Evolutionary conservation across 2,797 vertebrate genomes (phyloP), one percentile per base, ranked within the genome.

Genomic region (Leptoclinus maculatus): DNA sequence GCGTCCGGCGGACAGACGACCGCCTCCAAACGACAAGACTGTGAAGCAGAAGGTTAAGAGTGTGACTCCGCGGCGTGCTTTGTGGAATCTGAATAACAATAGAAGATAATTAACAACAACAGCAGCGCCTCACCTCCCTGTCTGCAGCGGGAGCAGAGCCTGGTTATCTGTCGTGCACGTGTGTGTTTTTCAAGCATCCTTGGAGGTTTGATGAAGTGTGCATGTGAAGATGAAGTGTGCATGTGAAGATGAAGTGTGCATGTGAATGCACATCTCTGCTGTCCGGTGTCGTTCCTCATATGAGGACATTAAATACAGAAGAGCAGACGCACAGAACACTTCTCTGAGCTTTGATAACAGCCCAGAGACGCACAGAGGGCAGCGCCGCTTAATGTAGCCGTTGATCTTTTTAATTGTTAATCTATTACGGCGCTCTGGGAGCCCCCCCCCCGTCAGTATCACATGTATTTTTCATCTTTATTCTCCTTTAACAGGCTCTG

Each of bases 21-120:
- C 19, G 65, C 83, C 82, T 88, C 74, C 66, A 32, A 72, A 84
- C 65, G 68, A 84, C 77, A 86, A 89, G 91, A 85, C 91, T 84
- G 89, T 71, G 77, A 87, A 88, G 88, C 86, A 81, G 87, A 66
- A 85, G 86, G 49, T 95, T 92, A 94, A 93, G 91, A 92, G 92
- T 85, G 91, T 84, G 89, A 92, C 92, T 90, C 88, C 7, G n/a
- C n/a, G n/a, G n/a, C n/a, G n/a, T n/a, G n/a, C n/a, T n/a, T n/a
- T n/a, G 77, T 79, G 74, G 91, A 93, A 93, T 93, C 89, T 90
- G 89, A 93, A 94, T 91, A 93, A 95, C 95, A 95, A 95, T 92
- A 84, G 91, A 69, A 91, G 90, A 89, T 94, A 92, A 95, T 94
- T 94, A 93, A 89, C 89, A 88, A 85, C 93, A 93, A 88, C 86